Conservation (phyloP, 1,140 invertebrate genomes). For the Cotesia glomerata region DNA sequence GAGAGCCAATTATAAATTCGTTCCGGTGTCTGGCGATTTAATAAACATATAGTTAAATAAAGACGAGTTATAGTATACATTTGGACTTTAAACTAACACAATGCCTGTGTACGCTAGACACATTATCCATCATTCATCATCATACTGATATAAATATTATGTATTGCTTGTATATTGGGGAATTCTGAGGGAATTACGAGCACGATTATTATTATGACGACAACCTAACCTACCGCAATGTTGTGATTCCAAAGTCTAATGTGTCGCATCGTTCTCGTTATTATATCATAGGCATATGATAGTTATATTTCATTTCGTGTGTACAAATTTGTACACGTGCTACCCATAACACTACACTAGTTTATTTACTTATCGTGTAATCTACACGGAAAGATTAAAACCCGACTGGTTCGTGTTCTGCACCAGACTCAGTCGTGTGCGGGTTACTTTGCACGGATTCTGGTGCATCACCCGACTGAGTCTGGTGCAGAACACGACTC, state of each 20-base stretch:
- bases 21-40: too few species aligned
- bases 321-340: not conserved
- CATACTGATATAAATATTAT: conserved; percentile 1
- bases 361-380: too few species aligned
- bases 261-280: conserved; percentile 1
- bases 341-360: not conserved
- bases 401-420: too few species aligned
- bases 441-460: too few species aligned
- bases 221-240: conserved; percentile 33
- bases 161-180: conserved; percentile 10
- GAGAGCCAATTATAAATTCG: too few species aligned
- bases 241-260: conserved; percentile 30
- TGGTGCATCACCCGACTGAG: too few species aligned
- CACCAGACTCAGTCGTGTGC: too few species aligned
- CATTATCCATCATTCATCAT: conserved; percentile 7
- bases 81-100: conserved; percentile 21
- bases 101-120: not conserved
- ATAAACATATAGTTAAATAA: not conserved
- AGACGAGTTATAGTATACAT: not conserved
- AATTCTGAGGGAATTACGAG: conserved; percentile 2
- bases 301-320: too few species aligned
- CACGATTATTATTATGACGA: not conserved
- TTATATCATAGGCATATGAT: not conserved
- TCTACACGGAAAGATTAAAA: too few species aligned
- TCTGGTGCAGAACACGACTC: too few species aligned